Conservation (phyloP, 2,888 invertebrate species). For the Stenolophus ochropezus region DNA sequence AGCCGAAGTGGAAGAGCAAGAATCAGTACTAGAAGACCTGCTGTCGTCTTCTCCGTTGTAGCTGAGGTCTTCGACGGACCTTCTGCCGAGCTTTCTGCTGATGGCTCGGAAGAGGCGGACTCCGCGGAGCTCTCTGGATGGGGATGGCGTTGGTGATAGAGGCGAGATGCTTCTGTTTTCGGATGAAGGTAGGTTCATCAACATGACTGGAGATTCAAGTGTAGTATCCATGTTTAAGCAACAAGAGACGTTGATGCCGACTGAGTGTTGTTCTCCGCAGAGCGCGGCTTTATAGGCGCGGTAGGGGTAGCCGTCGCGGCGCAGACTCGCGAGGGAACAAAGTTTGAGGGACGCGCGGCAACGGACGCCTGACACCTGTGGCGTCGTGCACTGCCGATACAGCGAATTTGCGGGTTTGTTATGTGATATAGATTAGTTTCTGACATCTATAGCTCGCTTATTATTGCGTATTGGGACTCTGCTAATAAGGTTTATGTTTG, state of each 20-base stretch:
- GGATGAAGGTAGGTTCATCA: conserved; percentile 66
- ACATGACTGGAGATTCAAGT: conserved; percentile 65
- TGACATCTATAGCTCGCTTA: background rate
- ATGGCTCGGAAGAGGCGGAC: conserved; percentile 81
- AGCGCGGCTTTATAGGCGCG: conserved; percentile 41
- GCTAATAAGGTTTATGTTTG: background rate
- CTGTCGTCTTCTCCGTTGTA: conserved; percentile 73
- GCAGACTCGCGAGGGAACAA: conserved; percentile 44
- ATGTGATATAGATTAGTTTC: conserved; percentile 30
- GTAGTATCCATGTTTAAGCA: conserved; percentile 59
- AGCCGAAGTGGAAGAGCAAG: conserved; percentile 70
- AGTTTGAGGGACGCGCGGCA: conserved; percentile 1
- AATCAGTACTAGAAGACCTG: conserved; percentile 73
- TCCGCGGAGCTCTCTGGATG: conserved; percentile 76
- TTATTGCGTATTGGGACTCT: background rate
- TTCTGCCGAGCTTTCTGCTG: conserved; percentile 78
- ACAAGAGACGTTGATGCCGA: conserved; percentile 21
- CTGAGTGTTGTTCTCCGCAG: conserved; percentile 7
- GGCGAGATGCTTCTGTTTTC: conserved; percentile 71
- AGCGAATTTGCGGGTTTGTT: conserved; percentile 12
- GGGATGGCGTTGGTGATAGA: conserved; percentile 74
- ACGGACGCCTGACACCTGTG: conserved; percentile 33
- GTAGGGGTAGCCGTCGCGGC: conserved; percentile 54
- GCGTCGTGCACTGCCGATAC: background rate
- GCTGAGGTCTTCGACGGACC: conserved; percentile 73